Evolutionary conservation across 2,113 vertebrate species (phyloP).

Genomic region (Leuciscus idus): DNA sequence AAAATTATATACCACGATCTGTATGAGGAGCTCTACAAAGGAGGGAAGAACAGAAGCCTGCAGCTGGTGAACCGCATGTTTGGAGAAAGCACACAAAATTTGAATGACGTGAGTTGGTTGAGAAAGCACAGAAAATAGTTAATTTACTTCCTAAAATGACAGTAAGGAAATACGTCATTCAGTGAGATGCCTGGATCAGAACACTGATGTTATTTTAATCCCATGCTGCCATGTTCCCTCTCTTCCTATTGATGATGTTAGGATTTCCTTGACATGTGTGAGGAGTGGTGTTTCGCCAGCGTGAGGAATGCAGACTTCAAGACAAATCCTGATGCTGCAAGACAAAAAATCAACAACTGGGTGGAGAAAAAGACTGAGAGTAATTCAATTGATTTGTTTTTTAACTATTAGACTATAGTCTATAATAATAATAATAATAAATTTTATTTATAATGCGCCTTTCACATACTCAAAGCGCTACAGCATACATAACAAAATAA

Average conservation of each 20-base stretch:
- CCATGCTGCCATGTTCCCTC: not conserved
- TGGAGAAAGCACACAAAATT: not conserved
- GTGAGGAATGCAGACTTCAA: not conserved
- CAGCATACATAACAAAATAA: no score
- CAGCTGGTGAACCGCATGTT: not conserved
- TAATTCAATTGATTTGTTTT: not conserved
- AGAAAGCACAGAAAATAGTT: not conserved
- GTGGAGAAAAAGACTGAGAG: not conserved
- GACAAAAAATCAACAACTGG: not conserved
- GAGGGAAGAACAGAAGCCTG: not conserved
- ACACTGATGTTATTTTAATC: not conserved
- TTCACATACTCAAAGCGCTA: no score
- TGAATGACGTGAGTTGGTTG: not conserved
- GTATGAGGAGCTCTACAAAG: constrained; percentile 8
- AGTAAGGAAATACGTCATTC: not conserved
- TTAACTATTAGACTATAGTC: not conserved
- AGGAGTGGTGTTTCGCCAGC: not conserved
- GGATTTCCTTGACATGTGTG: not conserved
- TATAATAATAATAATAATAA: no score
- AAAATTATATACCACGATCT: not conserved
- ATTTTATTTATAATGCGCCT: no score
- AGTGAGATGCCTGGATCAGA: not conserved
- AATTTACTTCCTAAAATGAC: not conserved
- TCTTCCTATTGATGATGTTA: not conserved
- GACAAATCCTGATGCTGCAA: not conserved